Base-by-base conservation (phyloP, 2,113 vertebrate species). In the Chauna torquata region DNA sequence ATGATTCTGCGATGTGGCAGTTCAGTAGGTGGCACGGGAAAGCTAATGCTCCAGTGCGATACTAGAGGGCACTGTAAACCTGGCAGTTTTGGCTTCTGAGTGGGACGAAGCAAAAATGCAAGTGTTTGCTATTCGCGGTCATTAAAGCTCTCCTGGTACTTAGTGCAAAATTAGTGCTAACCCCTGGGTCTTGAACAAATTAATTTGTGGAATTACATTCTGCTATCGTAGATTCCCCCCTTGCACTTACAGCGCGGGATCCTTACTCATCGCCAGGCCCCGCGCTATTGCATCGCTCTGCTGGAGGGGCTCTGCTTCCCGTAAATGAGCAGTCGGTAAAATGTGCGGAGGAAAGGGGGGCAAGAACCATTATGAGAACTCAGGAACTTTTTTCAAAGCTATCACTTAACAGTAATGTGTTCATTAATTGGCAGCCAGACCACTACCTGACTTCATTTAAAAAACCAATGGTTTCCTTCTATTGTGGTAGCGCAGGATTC, bases 21-120 rank as follows among this genome's bases (percentile, higher is more conserved):
- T 59, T 92, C 77, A 38, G 78, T 28, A 22, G 91, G 92, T 88
- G 93, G 87, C 94, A 91, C 20, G 5, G 6, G 47, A 6, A 14
- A 90, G 96, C 95, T 62, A 49, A 88, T 97, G 96, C 96, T 94
- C 30, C 66, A 0, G 47, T 12, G 61, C 68, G 92, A 96, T 97
- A 96, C 97, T 97, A 96, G 96, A 96, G 97, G 97, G 97, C 97
- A 97, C 97, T 97, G 94, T 94, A 83, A 96, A 94, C 92, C 96
- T 92, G 94, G 80, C 94, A 86, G 96, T 94, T 92, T 71, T 14
- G 94, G 59, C 89, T 97, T 58, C 61, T 11, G 94, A 94, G 58
- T 15, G 92, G 94, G 77, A 82, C 49, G n/a, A 10, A 83, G 91
- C 16, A 12, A 65, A 86, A 90, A 47, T 8, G 65, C 90, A 88